Conservation (phyloP, 2,113 vertebrate species). For the Callaeas wilsoni region DNA sequence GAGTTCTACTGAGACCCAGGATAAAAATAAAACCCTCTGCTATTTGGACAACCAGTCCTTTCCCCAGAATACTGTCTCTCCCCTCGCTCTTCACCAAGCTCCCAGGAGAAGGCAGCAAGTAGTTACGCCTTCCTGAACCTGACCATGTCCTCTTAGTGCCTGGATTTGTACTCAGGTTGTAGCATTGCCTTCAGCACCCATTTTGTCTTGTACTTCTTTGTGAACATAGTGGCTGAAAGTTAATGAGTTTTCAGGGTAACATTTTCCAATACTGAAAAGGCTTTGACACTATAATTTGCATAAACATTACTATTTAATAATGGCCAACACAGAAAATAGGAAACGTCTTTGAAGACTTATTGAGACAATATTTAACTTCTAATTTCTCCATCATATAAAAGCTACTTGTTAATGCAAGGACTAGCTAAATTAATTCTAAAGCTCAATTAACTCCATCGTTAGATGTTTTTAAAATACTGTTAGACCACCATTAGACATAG, state of each 20-base stretch:
- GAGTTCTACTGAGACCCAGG: background rate
- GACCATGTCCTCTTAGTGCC: background rate
- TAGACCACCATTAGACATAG: background rate
- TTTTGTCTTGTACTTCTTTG: background rate
- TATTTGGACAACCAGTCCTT: background rate
- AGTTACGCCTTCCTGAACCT: background rate
- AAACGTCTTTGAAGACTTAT: background rate
- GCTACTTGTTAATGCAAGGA: background rate
- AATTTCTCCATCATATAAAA: constrained; percentile 15
- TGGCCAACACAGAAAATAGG: background rate
- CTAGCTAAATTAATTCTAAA: constrained; percentile 24
- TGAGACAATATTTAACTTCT: constrained; percentile 16
- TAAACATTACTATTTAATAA: background rate
- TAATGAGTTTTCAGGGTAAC: background rate
- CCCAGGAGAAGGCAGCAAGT: background rate
- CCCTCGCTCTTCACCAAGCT: accelerated
- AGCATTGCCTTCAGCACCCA: background rate
- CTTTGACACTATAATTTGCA: background rate
- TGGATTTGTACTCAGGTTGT: background rate
- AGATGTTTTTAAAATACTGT: constrained; percentile 16
- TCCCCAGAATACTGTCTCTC: background rate
- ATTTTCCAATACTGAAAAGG: background rate
- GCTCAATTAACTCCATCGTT: background rate
- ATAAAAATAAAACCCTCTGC: background rate
- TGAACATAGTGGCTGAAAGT: background rate